A percentile compares a stretch with the other conserved stretches of the same genome.
Conservation (phyloP, 2,113 vertebrate genomes). For the Corydoras sp. region DNA sequence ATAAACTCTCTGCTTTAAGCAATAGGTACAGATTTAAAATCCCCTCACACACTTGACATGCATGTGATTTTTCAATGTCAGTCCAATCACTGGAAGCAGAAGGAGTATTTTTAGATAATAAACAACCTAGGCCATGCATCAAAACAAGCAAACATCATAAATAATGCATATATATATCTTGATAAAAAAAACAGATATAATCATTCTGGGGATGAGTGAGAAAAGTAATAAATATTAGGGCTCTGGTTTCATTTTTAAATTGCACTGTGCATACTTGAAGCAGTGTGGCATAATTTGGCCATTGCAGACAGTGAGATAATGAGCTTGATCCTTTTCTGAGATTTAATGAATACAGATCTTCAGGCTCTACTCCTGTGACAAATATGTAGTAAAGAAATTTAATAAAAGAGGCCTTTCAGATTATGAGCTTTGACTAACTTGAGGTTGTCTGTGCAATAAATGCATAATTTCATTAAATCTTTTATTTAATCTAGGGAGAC, state of each 20-base stretch:
- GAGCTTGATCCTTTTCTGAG: constrained; percentile 1
- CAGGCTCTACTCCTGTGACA: constrained; percentile 33
- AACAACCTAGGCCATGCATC: constrained; percentile 12
- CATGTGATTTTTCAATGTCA: neutral
- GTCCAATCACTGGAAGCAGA: neutral
- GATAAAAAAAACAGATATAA: neutral
- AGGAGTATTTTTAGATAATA: neutral
- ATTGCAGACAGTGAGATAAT: constrained; percentile 9
- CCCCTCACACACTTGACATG: neutral
- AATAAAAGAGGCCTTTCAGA: constrained; percentile 44
- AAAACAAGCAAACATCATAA: constrained; percentile 20
- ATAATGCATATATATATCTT: constrained; percentile 19
- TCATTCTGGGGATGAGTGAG: no score
- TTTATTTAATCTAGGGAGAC: no score
- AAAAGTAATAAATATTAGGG: no score
- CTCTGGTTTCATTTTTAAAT: neutral
- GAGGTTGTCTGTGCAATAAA: constrained; percentile 39
- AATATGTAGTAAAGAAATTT: constrained; percentile 42
- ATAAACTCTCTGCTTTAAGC: no score
- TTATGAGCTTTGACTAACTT: constrained; percentile 54
- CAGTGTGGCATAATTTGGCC: constrained; percentile 8
- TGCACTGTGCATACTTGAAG: neutral
- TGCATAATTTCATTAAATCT: no score
- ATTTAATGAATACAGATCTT: constrained; percentile 37
- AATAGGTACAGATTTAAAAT: no score